These are phyloP conservation scores for Cephalopachus bancanus DNA, from an alignment of 2,797 vertebrate species.

Conservation along the genomic window DNA sequence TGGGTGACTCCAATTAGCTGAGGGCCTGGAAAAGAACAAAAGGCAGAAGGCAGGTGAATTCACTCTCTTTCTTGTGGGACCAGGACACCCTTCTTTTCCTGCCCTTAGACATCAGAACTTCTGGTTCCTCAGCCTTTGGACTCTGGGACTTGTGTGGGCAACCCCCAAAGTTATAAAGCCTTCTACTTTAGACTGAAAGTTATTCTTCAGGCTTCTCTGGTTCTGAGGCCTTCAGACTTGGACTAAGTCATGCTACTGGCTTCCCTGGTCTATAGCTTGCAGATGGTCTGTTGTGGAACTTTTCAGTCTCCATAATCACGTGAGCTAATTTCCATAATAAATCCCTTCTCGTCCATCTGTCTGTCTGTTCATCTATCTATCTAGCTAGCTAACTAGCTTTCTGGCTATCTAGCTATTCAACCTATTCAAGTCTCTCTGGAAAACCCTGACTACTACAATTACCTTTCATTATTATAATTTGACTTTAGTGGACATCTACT, in stretches of 20 bases:
- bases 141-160: neutral
- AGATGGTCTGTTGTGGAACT: neutral
- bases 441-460: neutral
- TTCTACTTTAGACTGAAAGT: neutral
- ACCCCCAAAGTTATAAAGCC: too few relatives aligned
- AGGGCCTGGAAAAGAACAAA: neutral
- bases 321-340: neutral
- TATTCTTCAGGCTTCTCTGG: neutral
- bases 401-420: too few relatives aligned
- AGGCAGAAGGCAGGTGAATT: neutral
- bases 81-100: neutral
- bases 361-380: neutral
- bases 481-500: neutral
- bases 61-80: too few relatives aligned
- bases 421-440: neutral
- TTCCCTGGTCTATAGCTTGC: neutral
- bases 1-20: neutral
- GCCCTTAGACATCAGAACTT: neutral
- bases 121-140: neutral
- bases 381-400: neutral
- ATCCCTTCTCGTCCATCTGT: neutral
- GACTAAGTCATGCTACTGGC: neutral
- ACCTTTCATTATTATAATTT: constrained; percentile 37
- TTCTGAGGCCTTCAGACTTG: neutral
- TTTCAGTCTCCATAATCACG: neutral